These are phyloP conservation scores for Coranthus polyacanthus DNA, from an alignment of 2,797 vertebrate genomes.

Conservation along the genomic window DNA sequence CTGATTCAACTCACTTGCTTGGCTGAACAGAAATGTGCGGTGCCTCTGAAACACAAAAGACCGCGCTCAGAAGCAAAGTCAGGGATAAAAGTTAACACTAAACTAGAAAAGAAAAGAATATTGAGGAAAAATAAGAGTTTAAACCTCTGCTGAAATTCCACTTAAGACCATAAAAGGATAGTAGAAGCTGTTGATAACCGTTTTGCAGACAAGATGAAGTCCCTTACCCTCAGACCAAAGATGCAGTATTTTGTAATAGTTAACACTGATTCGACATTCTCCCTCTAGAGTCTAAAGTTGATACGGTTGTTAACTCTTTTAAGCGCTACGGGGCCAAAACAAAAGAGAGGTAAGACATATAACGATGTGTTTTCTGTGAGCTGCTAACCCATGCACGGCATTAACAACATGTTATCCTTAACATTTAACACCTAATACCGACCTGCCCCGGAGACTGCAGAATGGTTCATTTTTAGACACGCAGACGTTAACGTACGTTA, in stretches of 20 bases:
- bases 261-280: conserved; percentile 18
- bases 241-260: neutral
- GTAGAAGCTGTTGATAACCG: conserved; percentile 5
- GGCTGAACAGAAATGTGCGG: conserved; percentile 31
- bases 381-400: no score
- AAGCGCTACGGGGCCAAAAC: conserved; percentile 5
- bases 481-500: no score
- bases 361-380: neutral
- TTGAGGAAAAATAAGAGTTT: neutral
- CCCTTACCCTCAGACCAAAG: no score
- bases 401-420: no score
- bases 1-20: conserved; percentile 4
- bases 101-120: neutral
- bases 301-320: conserved; percentile 24
- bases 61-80: conserved; percentile 1
- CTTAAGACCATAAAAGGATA: neutral
- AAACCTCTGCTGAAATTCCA: neutral
- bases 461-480: neutral
- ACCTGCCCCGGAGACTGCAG: neutral
- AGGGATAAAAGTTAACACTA: neutral
- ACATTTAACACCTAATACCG: conserved; percentile 9
- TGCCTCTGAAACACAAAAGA: conserved; percentile 16
- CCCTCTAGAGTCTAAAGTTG: conserved; percentile 14
- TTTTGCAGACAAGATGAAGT: conserved; percentile 15
- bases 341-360: conserved; percentile 11